phyloP scores from a whole-genome alignment of 2,888 invertebrate species.

The Drosophila neoperkinsi region DNA sequence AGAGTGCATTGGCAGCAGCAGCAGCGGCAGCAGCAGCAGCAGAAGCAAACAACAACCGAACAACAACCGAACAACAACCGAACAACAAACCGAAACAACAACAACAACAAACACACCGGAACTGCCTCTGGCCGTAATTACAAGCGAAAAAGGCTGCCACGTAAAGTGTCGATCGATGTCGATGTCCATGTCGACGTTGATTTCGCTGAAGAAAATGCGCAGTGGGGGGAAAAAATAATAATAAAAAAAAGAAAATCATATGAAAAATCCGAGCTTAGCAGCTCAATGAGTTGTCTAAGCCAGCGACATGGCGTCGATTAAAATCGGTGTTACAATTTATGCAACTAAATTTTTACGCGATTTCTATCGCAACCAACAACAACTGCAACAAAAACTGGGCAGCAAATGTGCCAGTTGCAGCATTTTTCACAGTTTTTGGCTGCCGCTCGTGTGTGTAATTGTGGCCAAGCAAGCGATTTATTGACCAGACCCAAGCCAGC shows the following conservation, averaged over 20 bases:
- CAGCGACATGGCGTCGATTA: constrained; percentile 72
- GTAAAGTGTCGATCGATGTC: constrained; percentile 68
- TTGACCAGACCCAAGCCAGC: constrained; percentile 39
- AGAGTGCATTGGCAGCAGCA: constrained; percentile 38
- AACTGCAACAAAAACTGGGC: constrained; percentile 29
- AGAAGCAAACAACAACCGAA: constrained; percentile 10
- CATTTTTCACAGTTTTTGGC: constrained; percentile 53
- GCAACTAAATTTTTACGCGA: constrained; percentile 77
- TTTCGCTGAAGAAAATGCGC: constrained; percentile 2
- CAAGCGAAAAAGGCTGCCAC: constrained; percentile 45
- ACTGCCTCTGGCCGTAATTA: constrained; percentile 76
- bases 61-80: constrained; percentile 12
- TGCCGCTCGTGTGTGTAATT: constrained; percentile 55
- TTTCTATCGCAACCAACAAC: constrained; percentile 61
- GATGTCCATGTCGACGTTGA: constrained; percentile 32
- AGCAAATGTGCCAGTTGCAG: constrained; percentile 48
- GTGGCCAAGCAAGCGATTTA: constrained; percentile 75
- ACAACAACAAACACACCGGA: constrained; percentile 55
- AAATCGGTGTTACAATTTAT: constrained; percentile 82
- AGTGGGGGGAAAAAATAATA: not conserved
- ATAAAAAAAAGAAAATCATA: constrained; percentile 10
- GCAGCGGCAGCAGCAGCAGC: not conserved
- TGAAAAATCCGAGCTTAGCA: constrained; percentile 8
- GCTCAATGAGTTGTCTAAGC: constrained; percentile 71
- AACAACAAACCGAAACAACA: not conserved